These are phyloP conservation scores for Exaiptasia diaphana DNA, from an alignment of 64 coral and sea anemone species.

Conservation along the genomic window DNA sequence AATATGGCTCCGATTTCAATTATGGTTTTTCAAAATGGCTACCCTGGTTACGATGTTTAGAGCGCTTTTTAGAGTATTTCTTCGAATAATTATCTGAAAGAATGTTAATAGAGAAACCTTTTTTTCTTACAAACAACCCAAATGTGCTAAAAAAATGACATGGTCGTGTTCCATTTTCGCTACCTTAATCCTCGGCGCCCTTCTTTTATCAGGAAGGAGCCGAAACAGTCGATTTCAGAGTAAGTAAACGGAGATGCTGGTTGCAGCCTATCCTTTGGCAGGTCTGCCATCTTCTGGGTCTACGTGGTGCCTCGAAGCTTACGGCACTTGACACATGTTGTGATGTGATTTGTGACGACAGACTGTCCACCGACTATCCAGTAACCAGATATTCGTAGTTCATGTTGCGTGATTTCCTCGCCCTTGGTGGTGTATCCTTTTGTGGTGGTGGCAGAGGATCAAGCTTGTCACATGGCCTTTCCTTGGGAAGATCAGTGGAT, in stretches of 20 bases:
- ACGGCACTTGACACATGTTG: neutral
- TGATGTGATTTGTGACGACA: neutral
- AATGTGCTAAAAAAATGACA: too few species aligned
- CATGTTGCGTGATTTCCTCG: neutral
- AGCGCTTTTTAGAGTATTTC: too few species aligned
- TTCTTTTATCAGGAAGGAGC: conserved; percentile 8
- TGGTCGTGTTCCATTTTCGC: too few species aligned
- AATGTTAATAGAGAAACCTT: too few species aligned
- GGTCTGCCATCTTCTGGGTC: conserved; percentile 6
- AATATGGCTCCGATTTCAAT: too few species aligned
- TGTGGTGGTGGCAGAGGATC: neutral
- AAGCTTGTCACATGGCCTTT: neutral
- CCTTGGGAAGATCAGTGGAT: neutral
- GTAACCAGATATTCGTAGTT: neutral
- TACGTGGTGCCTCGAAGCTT: neutral
- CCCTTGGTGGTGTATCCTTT: conserved; percentile 8
- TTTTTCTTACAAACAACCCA: too few species aligned
- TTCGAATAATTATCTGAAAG: too few species aligned
- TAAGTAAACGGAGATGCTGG: conserved; percentile 22
- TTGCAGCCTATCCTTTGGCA: conserved; percentile 8
- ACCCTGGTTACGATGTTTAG: too few species aligned
- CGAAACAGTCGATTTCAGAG: conserved; percentile 31
- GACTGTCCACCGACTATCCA: neutral
- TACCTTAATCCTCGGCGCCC: neutral
- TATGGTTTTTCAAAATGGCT: too few species aligned